These are phyloP conservation scores for Halocynthia roretzi DNA, from an alignment of 23 tunicate genomes.

Conservation along the genomic window DNA sequence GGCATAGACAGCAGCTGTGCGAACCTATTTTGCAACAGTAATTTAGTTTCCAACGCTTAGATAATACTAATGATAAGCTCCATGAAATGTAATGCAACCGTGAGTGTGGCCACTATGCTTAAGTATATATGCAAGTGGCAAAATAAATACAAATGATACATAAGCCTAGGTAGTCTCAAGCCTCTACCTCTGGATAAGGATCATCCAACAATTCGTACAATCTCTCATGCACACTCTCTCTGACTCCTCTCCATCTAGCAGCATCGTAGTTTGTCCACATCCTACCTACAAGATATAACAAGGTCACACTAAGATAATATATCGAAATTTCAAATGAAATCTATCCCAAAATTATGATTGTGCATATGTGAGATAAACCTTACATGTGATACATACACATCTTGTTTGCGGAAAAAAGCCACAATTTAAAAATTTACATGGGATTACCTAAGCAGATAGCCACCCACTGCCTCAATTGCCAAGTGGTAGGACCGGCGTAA, in stretches of 20 bases:
- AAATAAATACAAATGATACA: too few relatives aligned
- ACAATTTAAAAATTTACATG: not conserved
- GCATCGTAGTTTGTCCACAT: slow-evolving; percentile 90
- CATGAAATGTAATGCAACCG: not conserved
- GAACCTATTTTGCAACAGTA: slow-evolving; percentile 44
- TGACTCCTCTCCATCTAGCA: slow-evolving; percentile 80
- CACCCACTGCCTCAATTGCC: slow-evolving; percentile 76
- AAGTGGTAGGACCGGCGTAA: slow-evolving; percentile 46
- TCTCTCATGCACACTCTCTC: slow-evolving; percentile 76
- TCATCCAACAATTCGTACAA: slow-evolving; percentile 73
- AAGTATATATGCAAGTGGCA: not conserved
- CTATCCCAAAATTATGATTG: too few relatives aligned
- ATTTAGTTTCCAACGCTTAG: not conserved
- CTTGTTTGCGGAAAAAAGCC: too few relatives aligned
- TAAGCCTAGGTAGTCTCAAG: not conserved
- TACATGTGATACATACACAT: not conserved
- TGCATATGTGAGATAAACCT: not conserved
- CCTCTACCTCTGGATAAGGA: slow-evolving; percentile 73
- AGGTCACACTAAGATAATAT: not conserved
- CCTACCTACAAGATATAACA: slow-evolving; percentile 38
- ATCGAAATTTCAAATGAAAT: too few relatives aligned
- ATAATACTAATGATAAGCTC: not conserved
- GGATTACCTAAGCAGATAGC: slow-evolving; percentile 79
- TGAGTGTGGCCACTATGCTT: not conserved
- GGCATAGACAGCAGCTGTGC: slow-evolving; percentile 88